A percentile compares a stretch with the other conserved stretches of the same genome.
phyloP scores from a whole-genome alignment of 2,888 invertebrate genomes.

The Amiota minor region DNA sequence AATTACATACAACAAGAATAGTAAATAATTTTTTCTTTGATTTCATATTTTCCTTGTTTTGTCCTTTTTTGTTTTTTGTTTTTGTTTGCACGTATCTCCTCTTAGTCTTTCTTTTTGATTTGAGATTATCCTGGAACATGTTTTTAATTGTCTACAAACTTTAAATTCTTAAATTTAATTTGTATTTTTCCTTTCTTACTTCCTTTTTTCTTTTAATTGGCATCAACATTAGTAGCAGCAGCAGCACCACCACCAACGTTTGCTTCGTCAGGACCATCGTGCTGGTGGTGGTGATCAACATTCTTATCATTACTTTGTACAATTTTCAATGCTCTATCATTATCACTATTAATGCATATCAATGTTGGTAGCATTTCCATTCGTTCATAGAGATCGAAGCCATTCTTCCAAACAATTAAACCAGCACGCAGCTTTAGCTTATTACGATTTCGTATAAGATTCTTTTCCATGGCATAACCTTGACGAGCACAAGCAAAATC shows the following conservation, averaged over 20 bases:
- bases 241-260: not conserved
- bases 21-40: not conserved
- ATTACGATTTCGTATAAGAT: slow-evolving; percentile 63
- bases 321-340: too few species aligned
- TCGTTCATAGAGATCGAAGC: slow-evolving; percentile 68
- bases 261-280: not conserved
- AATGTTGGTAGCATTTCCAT: slow-evolving; percentile 50
- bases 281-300: not conserved
- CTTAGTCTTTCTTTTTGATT: too few species aligned
- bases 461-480: slow-evolving; percentile 74
- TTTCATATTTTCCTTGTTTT: not conserved
- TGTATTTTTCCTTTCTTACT: not conserved
- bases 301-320: not conserved
- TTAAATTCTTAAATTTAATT: not conserved
- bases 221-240: not conserved
- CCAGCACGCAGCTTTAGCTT: slow-evolving; percentile 61
- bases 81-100: not conserved
- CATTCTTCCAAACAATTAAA: slow-evolving; percentile 67
- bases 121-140: too few species aligned
- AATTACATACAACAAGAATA: not conserved
- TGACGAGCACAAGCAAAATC: slow-evolving; percentile 81
- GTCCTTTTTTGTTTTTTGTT: not conserved
- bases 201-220: not conserved
- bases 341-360: not conserved
- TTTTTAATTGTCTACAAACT: not conserved